phyloP scores from a whole-genome alignment of 2,797 vertebrate species.

The Xenopus petersii region DNA sequence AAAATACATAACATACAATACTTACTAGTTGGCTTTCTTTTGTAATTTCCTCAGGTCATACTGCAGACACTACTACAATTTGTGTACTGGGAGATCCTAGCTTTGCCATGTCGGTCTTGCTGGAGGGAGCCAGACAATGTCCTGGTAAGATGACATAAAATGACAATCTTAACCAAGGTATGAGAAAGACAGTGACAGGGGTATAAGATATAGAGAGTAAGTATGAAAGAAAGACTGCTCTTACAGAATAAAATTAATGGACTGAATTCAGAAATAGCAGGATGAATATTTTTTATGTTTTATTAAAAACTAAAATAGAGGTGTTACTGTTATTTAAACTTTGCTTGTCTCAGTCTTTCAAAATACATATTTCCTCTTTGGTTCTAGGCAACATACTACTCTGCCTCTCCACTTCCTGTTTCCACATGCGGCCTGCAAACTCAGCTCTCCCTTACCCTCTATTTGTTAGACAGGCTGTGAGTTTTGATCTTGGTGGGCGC shows the following conservation, averaged over 20 bases:
- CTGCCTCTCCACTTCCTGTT: conserved; percentile 67
- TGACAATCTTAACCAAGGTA: neutral
- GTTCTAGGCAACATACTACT: conserved; percentile 67
- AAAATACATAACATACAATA: too few species aligned
- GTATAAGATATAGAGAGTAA: too few species aligned
- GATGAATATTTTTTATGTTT: too few species aligned
- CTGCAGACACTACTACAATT: conserved; percentile 60
- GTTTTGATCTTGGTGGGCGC: conserved; percentile 66
- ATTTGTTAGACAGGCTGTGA: conserved; percentile 65
- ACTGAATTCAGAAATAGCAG: too few species aligned
- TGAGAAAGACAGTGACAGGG: too few species aligned
- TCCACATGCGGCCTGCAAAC: conserved; percentile 54
- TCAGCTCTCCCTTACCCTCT: conserved; percentile 50
- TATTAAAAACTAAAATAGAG: too few species aligned
- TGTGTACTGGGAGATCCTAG: conserved; percentile 66
- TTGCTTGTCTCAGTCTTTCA: neutral
- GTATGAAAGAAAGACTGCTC: too few species aligned
- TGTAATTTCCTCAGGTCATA: conserved; percentile 49
- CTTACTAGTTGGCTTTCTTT: too few species aligned
- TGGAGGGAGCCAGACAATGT: conserved; percentile 65
- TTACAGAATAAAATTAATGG: too few species aligned
- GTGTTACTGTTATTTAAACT: too few species aligned
- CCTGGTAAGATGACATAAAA: conserved; percentile 57
- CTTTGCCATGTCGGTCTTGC: conserved; percentile 63
- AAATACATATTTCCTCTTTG: neutral